These are phyloP conservation scores for Orgyia antiqua DNA, from an alignment of 2,888 invertebrate genomes.

Conservation along the genomic window DNA sequence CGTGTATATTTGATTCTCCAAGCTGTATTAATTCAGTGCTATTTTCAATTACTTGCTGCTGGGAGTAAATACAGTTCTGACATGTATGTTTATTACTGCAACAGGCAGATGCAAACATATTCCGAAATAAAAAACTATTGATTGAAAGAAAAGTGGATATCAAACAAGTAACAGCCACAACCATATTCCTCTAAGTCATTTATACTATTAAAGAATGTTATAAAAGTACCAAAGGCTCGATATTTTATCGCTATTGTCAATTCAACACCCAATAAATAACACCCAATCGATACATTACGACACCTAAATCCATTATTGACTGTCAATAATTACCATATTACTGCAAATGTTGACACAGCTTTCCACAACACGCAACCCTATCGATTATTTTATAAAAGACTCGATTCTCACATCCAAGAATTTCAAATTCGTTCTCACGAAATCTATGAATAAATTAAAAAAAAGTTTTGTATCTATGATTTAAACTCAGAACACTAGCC, in stretches of 20 bases:
- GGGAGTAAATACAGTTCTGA: no score
- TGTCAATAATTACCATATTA: constrained; percentile 57
- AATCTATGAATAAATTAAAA: constrained; percentile 66
- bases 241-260: background rate
- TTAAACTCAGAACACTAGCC: constrained; percentile 50
- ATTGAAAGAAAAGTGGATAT: no score
- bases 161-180: no score
- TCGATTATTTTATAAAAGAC: constrained; percentile 59
- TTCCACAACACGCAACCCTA: constrained; percentile 65
- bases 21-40: no score
- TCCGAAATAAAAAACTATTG: no score
- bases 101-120: no score
- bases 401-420: constrained; percentile 33
- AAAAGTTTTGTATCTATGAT: constrained; percentile 50
- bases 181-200: no score
- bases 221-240: no score
- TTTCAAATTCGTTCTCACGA: constrained; percentile 33
- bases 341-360: constrained; percentile 71
- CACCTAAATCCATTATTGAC: constrained; percentile 30
- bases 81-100: no score
- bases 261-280: constrained; percentile 23
- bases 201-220: no score
- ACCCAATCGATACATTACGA: constrained; percentile 33
- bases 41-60: no score
- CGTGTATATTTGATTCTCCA: no score